Evolutionary conservation across 1,140 invertebrate species (phyloP).

Genomic region (Bacillus rossius): DNA sequence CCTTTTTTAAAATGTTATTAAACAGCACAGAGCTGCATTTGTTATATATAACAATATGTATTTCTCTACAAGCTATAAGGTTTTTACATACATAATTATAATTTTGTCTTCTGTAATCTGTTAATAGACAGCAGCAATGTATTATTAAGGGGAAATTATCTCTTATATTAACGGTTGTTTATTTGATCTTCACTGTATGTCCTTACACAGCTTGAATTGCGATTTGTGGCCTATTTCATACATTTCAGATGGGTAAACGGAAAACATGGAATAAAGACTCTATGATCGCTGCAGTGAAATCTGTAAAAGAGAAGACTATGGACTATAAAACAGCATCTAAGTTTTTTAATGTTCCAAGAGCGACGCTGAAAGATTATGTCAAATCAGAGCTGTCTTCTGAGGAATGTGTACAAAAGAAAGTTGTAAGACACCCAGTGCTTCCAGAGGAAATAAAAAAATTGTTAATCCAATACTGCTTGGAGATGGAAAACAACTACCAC

Average conservation of each 20-base stretch:
- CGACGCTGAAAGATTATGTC: slow-evolving; percentile 6
- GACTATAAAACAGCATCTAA: slow-evolving; percentile 2
- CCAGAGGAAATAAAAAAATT: slow-evolving; percentile 19
- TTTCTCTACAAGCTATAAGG: too few relatives aligned
- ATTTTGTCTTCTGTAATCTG: too few relatives aligned
- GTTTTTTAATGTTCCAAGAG: neutral
- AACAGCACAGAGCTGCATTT: too few relatives aligned
- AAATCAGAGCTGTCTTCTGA: neutral
- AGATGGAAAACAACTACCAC: slow-evolving; percentile 24
- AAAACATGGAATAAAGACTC: neutral
- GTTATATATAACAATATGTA: too few relatives aligned
- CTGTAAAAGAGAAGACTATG: slow-evolving; percentile 3
- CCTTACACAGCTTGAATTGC: too few relatives aligned
- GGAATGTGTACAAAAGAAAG: neutral
- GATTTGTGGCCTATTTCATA: too few relatives aligned
- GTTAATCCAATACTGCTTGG: slow-evolving; percentile 22
- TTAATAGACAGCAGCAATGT: too few relatives aligned
- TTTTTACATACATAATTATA: too few relatives aligned
- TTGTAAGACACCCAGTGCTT: slow-evolving; percentile 22
- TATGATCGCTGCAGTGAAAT: neutral
- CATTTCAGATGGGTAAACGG: neutral
- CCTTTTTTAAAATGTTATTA: too few relatives aligned
- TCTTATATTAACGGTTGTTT: neutral
- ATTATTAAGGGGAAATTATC: neutral
- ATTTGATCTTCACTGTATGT: neutral